Percentiles rank a stretch among this genome's conserved stretches.
Evolutionary conservation across 2,888 invertebrate species (phyloP).

Genomic region (Cosmia pyralina): DNA sequence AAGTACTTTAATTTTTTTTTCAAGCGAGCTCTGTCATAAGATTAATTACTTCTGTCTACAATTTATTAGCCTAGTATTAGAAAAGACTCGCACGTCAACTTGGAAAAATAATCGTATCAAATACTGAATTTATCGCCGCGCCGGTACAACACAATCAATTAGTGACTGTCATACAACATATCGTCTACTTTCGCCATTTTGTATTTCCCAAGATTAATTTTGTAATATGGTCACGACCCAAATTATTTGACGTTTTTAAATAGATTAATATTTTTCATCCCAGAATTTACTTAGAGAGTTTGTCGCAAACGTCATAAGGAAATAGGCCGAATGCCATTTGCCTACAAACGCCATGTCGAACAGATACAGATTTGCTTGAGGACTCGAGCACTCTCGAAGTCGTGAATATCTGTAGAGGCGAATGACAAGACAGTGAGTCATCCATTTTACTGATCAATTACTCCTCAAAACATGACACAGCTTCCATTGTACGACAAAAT

Average conservation of each 20-base stretch:
- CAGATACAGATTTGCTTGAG: slow-evolving; percentile 21
- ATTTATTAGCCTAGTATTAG: slow-evolving; percentile 33
- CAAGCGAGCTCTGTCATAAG: background rate
- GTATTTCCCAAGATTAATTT: slow-evolving; percentile 42
- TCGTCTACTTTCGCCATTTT: slow-evolving; percentile 39
- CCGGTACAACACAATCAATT: slow-evolving; percentile 34
- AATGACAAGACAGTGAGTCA: slow-evolving; percentile 43
- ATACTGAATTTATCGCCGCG: slow-evolving; percentile 28
- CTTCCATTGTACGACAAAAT: slow-evolving; percentile 40
- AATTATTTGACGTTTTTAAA: slow-evolving; percentile 48
- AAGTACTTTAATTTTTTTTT: background rate
- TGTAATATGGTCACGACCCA: slow-evolving; percentile 40
- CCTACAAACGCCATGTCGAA: background rate
- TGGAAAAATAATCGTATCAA: slow-evolving; percentile 47
- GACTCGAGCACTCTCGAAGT: background rate
- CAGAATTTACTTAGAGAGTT: slow-evolving; percentile 36
- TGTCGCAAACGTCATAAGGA: slow-evolving; percentile 41
- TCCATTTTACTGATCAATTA: slow-evolving; percentile 33
- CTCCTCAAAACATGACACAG: slow-evolving; percentile 36
- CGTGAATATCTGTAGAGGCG: slow-evolving; percentile 17
- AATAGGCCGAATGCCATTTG: slow-evolving; percentile 27
- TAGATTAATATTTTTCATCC: slow-evolving; percentile 43
- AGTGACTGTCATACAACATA: slow-evolving; percentile 33
- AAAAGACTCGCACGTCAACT: slow-evolving; percentile 38
- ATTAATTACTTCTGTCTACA: slow-evolving; percentile 18